Percentiles rank a stretch among this genome's conserved stretches.
These are phyloP conservation scores for Paratrypauchen microcephalus DNA, from an alignment of 2,797 vertebrate species.

Conservation along the genomic window DNA sequence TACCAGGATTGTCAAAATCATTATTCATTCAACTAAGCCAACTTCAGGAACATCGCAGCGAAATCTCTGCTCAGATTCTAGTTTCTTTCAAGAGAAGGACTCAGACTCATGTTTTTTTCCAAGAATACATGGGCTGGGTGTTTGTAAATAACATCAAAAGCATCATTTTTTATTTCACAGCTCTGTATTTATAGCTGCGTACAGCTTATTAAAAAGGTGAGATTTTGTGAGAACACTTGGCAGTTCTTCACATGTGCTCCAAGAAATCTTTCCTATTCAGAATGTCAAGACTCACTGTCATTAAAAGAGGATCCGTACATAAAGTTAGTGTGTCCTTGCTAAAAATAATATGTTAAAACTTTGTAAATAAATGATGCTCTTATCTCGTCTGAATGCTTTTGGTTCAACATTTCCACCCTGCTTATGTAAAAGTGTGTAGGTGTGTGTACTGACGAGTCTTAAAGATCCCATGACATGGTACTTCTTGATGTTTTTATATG, in stretches of 20 bases:
- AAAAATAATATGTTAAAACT: slow-evolving; percentile 1
- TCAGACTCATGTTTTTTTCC: not conserved
- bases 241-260: not conserved
- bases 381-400: not conserved
- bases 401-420: not conserved
- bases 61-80: no score
- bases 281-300: not conserved
- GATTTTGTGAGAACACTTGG: not conserved
- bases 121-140: not conserved
- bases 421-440: slow-evolving; percentile 26
- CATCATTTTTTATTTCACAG: not conserved
- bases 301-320: not conserved
- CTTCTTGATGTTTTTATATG: no score
- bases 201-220: not conserved
- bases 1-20: no score
- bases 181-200: slow-evolving; percentile 1
- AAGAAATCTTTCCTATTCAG: not conserved
- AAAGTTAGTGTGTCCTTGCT: not conserved
- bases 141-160: not conserved
- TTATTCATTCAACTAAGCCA: no score
- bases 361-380: not conserved
- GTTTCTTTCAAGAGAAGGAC: no score
- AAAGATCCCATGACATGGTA: no score
- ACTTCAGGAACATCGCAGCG: not conserved
- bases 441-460: slow-evolving; percentile 19